Conservation (phyloP, 2,797 vertebrate species). For the Adrianichthys oophorus region DNA sequence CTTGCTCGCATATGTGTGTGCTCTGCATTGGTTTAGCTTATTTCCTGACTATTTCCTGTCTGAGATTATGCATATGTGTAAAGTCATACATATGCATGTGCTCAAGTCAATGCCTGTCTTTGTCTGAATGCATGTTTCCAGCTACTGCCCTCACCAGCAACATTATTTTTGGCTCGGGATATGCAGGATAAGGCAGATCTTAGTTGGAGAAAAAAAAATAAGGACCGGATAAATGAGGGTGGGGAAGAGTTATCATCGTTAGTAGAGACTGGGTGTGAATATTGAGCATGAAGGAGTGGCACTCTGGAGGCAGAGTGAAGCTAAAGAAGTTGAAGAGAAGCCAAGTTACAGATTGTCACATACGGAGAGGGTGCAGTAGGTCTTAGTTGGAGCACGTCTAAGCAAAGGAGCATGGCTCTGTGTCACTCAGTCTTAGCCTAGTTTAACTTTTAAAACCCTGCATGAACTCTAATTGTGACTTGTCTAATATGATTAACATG, state of each 20-base stretch:
- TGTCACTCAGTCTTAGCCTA: constrained; percentile 54
- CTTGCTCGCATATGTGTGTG: constrained; percentile 31
- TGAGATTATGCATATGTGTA: constrained; percentile 73
- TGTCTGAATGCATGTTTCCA: constrained; percentile 54
- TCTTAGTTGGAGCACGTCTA: constrained; percentile 60
- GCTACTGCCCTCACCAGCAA: constrained; percentile 46
- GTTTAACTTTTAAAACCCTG: constrained; percentile 50
- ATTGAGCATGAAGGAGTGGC: constrained; percentile 59
- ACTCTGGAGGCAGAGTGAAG: constrained; percentile 32
- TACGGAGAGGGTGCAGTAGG: constrained; percentile 45
- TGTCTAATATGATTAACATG: background rate
- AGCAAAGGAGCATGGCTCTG: constrained; percentile 49
- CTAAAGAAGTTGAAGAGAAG: constrained; percentile 47
- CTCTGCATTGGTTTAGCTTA: constrained; percentile 26
- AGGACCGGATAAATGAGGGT: constrained; percentile 59
- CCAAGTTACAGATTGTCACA: constrained; percentile 48
- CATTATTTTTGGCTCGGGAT: constrained; percentile 57
- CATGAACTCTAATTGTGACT: constrained; percentile 3
- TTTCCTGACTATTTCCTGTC: constrained; percentile 40
- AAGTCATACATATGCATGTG: constrained; percentile 74
- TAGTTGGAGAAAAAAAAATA: constrained; percentile 59
- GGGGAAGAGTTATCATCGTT: constrained; percentile 64
- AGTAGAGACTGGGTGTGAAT: constrained; percentile 57
- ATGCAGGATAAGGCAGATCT: constrained; percentile 45
- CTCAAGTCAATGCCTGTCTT: constrained; percentile 60